Base-by-base conservation (phyloP, 2,888 invertebrate species). In the Psococerastis gibbosa region DNA sequence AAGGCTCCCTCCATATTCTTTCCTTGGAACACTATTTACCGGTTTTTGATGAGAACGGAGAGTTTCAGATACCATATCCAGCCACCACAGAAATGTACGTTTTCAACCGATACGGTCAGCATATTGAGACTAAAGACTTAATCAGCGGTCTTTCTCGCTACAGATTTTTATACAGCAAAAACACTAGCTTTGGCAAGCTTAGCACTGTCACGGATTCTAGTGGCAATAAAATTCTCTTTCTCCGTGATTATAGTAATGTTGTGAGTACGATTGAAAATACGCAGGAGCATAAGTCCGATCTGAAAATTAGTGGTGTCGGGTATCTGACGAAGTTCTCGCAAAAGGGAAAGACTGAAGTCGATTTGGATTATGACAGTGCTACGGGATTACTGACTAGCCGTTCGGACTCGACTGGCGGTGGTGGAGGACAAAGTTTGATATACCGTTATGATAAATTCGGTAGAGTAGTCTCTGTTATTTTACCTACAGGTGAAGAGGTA, bases 131-230 rank as follows among this genome's bases (percentile, higher is more conserved):
- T 2, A 85, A 84, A 60, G 92, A 94, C 61, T 66, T 94, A 46
- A 83, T 94, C 38, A 94, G 94, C n/a, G 89, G 85, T 41, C 87
- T 88, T 63, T 83, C 83, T 3, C 73, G 91, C 58, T 95, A 94
- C 62, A 85, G 89, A 41, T 97, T 97, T 68, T 70, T 92, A 18
- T 97, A 97, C 67, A 92, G 89, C 41, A 95, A 95, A 57, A 92
- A 91, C 58, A 91, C 91, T 5, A 89, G 88, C 57, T 92, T 91
- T 54, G 94, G 95, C 1, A 87, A 88, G 57, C 65, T 97, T 43
- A 85, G 85, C 1, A 87, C 87, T 1, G 91, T 97, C 2, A 89
- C 87, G 2, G 94, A 94, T 62, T 84, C 87, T 46, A 87, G 89
- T 3, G 91, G 91, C 50, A 82, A 91, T 58, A 85, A 87, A 65